These are phyloP conservation scores for Cyclargus thomasi DNA, from an alignment of 1,140 invertebrate species.

Conservation along the genomic window DNA sequence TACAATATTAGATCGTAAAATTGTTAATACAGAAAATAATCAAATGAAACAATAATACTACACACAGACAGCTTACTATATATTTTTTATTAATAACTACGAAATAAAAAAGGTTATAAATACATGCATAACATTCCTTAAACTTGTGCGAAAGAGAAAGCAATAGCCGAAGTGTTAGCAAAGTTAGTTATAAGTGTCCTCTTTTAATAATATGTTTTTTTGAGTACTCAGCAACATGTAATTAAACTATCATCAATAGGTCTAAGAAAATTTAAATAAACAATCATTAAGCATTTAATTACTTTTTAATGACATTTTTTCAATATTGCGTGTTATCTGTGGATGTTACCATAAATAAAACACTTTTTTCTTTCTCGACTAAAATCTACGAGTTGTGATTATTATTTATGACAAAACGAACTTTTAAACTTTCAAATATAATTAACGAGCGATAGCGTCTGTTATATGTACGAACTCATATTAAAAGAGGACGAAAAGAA, in stretches of 20 bases:
- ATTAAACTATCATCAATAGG: too few relatives aligned
- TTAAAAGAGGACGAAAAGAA: conserved; percentile 40
- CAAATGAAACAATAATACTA: neutral
- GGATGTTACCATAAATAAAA: too few relatives aligned
- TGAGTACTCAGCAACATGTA: too few relatives aligned
- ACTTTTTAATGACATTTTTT: conserved; percentile 22
- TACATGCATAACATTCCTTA: conserved; percentile 6
- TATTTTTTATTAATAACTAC: conserved; percentile 8
- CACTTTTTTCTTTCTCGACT: too few relatives aligned
- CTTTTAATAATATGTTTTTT: conserved; percentile 37
- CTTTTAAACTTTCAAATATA: too few relatives aligned
- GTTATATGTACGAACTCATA: conserved; percentile 23
- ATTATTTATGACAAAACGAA: too few relatives aligned
- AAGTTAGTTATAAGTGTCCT: conserved; percentile 44
- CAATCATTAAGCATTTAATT: neutral
- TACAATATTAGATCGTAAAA: too few relatives aligned
- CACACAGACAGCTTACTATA: neutral
- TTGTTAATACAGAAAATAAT: neutral
- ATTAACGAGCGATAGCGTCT: too few relatives aligned
- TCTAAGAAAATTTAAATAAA: too few relatives aligned
- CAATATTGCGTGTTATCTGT: too few relatives aligned
- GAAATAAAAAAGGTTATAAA: conserved; percentile 13
- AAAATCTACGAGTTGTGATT: too few relatives aligned
- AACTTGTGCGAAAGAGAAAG: conserved; percentile 35
- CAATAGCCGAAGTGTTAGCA: conserved; percentile 40